Percentiles rank a stretch among this genome's conserved stretches.
Evolutionary conservation across 2,113 vertebrate genomes (phyloP).

Genomic region (Brachyhypopomus occidentalis): DNA sequence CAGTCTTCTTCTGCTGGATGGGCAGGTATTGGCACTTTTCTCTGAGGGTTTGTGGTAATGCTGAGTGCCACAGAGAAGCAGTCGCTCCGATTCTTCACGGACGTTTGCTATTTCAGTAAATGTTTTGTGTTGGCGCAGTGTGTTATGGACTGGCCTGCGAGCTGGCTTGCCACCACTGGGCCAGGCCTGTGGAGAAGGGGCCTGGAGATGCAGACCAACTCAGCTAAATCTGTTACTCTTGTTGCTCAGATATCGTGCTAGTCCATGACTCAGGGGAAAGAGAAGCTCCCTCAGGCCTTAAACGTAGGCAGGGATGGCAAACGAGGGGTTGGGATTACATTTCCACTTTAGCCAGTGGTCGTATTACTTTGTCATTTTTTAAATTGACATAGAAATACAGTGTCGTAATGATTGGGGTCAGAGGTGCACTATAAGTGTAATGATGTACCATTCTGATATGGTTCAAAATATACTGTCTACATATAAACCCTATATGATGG

Average conservation of each 20-base stretch:
- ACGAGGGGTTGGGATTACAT: neutral
- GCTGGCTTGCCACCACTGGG: neutral
- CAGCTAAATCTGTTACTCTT: slow-evolving; percentile 12
- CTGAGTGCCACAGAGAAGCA: too few species aligned
- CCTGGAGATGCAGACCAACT: neutral
- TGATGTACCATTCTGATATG: too few species aligned
- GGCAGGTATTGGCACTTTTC: neutral
- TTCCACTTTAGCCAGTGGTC: neutral
- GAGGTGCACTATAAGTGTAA: too few species aligned
- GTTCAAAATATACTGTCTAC: too few species aligned
- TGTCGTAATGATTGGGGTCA: too few species aligned
- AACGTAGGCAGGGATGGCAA: neutral
- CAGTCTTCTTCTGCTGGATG: too few species aligned
- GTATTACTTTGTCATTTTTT: neutral
- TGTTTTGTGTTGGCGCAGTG: too few species aligned
- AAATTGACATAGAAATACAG: too few species aligned
- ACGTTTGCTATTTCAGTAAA: too few species aligned
- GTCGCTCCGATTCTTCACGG: too few species aligned
- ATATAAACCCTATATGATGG: too few species aligned
- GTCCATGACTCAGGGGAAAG: slow-evolving; percentile 5
- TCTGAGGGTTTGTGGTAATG: neutral
- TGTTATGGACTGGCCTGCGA: neutral
- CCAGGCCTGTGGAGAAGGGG: neutral
- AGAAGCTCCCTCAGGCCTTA: slow-evolving; percentile 21
- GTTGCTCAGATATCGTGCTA: slow-evolving; percentile 16